Percentiles rank a stretch among this genome's conserved stretches.
Conservation (phyloP, 2,113 vertebrate species). For the Suncus etruscus region DNA sequence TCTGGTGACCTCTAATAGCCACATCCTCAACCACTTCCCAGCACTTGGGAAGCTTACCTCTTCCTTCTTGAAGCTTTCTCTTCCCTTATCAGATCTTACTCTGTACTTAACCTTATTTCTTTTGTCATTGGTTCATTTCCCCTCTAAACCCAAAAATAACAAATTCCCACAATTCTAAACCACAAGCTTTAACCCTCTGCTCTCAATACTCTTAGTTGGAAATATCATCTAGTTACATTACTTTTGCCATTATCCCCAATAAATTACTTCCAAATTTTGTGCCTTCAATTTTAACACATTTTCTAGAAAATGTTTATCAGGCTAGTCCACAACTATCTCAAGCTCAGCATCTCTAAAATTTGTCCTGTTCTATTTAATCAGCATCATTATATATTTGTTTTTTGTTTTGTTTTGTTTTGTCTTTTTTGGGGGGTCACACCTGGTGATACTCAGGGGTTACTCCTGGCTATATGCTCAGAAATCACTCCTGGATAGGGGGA, state of each 20-base stretch:
- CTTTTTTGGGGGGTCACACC: no score
- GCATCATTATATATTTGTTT: background rate
- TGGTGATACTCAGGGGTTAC: no score
- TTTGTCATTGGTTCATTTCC: conserved; percentile 11
- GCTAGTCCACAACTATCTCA: background rate
- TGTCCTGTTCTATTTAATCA: background rate
- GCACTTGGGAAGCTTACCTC: background rate
- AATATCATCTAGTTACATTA: background rate
- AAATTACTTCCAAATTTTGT: conserved; percentile 24
- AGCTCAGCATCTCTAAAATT: background rate
- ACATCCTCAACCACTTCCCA: conserved; percentile 49
- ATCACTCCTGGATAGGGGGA: no score
- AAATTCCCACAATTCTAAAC: conserved; percentile 29
- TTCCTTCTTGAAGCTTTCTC: conserved; percentile 4
- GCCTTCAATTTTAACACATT: background rate
- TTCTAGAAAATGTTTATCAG: background rate
- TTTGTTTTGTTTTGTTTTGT: no score
- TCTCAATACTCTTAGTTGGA: background rate
- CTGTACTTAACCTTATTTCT: background rate
- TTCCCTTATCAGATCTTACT: background rate
- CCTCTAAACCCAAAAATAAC: background rate
- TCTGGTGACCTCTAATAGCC: conserved; percentile 47
- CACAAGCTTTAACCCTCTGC: background rate
- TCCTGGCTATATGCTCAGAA: no score
- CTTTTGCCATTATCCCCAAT: background rate